Base-by-base conservation (phyloP, 2,888 invertebrate genomes). In the Drosophila mettleri region DNA sequence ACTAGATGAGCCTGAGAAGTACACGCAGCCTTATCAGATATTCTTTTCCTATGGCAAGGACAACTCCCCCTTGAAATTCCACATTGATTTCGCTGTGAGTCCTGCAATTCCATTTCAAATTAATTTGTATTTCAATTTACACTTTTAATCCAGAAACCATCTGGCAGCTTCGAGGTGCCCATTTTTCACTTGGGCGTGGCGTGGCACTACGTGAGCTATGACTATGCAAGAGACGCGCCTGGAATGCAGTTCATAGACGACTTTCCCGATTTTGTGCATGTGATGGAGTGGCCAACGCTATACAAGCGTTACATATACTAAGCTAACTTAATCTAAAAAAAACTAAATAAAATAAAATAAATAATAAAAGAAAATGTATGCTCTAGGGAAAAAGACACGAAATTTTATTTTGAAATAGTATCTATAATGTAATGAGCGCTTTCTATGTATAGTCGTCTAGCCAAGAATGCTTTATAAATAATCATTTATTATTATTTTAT, bases 191-290 rank as follows among this genome's bases (percentile, higher is more conserved):
- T 94, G 39, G 93, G 93, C 2, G 88, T 93, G 34, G 90, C 91
- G 14, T 93, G 93, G 27, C 93, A 93, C 81, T 93, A 93, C 68
- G 88, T 93, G 0, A 93, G 93, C 75, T 91, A 92, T 43, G 91
- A 93, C 38, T 92, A 92, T 62, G 73, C 87, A 5, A 91, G 92
- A 63, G 93, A 93, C n/a, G 82, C 89, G 7, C 90, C 92, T 24
- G 93, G 92, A 55, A 62, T 91, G 43, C 70, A 90, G 20, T 93
- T 94, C 65, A 80, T 94, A 41, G 80, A 86, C 7, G 89, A 92
- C 67, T 93, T 94, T 80, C 94, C 94, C 0, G 85, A 92, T n/a
- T 94, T 93, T 92, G 91, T 93, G 0, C 93, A 93, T 85, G 90
- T 93, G 8, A 92, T 92, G 78, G 92, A 93, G 54, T 94, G 93